Conservation (phyloP, 1,140 invertebrate species). For the Drosophila mauritiana region DNA sequence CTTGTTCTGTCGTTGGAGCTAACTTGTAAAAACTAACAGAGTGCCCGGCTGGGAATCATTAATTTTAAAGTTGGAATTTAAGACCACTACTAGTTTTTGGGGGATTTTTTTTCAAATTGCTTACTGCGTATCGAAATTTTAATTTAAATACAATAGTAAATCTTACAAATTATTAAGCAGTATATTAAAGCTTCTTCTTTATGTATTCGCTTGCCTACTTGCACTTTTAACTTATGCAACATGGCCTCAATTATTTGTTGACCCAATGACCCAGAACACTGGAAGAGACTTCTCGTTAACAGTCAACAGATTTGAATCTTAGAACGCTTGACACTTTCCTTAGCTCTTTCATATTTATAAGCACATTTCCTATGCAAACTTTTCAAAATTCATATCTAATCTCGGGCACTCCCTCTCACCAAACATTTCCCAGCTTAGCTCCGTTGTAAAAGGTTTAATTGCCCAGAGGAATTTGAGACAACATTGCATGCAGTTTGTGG, state of each 20-base stretch:
- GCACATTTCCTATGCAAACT: conserved; percentile 22
- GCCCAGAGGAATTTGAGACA: conserved; percentile 27
- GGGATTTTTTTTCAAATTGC: background rate
- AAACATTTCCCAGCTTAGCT: background rate
- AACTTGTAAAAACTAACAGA: background rate
- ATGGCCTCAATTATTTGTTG: conserved; percentile 19
- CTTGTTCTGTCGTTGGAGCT: background rate
- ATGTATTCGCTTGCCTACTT: background rate
- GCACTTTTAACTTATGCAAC: conserved; percentile 6
- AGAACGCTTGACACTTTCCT: conserved; percentile 10
- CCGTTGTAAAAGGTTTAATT: conserved; percentile 31
- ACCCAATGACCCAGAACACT: conserved; percentile 37
- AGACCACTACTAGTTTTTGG: background rate
- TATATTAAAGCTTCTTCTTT: background rate
- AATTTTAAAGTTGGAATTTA: background rate
- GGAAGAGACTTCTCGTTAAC: background rate
- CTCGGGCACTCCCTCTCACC: conserved; percentile 1
- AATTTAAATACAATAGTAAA: background rate
- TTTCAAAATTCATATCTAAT: conserved; percentile 46
- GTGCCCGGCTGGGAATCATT: background rate
- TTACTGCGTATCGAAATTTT: background rate
- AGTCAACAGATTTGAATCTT: conserved; percentile 20
- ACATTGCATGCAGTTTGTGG: conserved; percentile 39
- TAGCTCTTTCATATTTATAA: conserved; percentile 28
- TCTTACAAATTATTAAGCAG: background rate